Conservation (phyloP, 2,888 invertebrate species). For the Plutella xylostella region DNA sequence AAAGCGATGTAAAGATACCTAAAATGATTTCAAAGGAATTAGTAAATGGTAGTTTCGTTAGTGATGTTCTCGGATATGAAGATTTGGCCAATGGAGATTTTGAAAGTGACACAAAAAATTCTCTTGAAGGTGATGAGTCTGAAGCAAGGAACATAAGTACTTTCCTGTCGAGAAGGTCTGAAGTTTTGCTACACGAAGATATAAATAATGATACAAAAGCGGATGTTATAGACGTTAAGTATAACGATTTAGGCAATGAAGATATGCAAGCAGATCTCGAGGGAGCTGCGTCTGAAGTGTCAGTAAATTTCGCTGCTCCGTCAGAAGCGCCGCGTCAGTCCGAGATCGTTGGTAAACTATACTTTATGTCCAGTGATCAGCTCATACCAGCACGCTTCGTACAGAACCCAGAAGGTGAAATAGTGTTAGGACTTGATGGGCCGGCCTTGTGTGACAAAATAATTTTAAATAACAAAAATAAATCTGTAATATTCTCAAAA, state of each 20-base stretch:
- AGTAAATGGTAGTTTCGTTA: constrained; percentile 25
- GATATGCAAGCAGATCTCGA: too few species aligned
- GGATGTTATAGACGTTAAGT: too few species aligned
- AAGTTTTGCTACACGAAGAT: too few species aligned
- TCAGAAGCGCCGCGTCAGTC: too few species aligned
- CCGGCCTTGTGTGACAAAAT: constrained; percentile 23
- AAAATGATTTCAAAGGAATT: constrained; percentile 28
- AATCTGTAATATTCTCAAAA: constrained; percentile 9
- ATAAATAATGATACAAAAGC: neutral
- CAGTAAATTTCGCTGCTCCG: too few species aligned
- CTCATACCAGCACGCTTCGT: constrained; percentile 28
- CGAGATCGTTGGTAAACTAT: constrained; percentile 21
- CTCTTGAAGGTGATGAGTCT: too few species aligned
- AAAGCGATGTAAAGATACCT: constrained; percentile 25
- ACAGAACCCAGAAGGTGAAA: constrained; percentile 24
- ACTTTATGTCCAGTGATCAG: constrained; percentile 22
- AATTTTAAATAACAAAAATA: constrained; percentile 3
- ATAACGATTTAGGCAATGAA: too few species aligned
- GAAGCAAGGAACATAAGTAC: too few species aligned
- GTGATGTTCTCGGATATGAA: constrained; percentile 26
- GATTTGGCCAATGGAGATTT: constrained; percentile 26
- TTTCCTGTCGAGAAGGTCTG: too few species aligned
- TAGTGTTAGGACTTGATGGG: constrained; percentile 27
- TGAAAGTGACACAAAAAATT: neutral
- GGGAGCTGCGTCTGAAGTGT: too few species aligned